Conservation (phyloP, 2,888 invertebrate genomes). For the Oscheius onirici region DNA sequence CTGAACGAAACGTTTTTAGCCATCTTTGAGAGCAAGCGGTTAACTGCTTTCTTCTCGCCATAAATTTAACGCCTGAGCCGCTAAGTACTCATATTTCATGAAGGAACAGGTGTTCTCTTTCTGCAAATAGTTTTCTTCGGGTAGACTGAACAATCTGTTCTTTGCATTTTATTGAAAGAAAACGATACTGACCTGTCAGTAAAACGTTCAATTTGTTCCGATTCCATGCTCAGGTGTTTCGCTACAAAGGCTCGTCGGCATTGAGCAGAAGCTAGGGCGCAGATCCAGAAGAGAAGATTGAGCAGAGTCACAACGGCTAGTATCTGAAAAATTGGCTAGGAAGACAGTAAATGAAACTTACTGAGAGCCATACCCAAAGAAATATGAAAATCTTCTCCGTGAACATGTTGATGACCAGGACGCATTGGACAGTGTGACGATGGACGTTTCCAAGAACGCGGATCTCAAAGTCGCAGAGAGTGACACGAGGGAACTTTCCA, state of each 20-base stretch:
- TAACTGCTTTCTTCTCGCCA: neutral
- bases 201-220: constrained; percentile 47
- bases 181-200: constrained; percentile 32
- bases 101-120: neutral
- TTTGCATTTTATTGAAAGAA: too few species aligned
- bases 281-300: constrained; percentile 70
- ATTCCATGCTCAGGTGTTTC: constrained; percentile 55
- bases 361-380: constrained; percentile 71
- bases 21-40: neutral
- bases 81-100: constrained; percentile 24
- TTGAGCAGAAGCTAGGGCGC: constrained; percentile 58
- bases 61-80: constrained; percentile 21
- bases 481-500: constrained; percentile 73
- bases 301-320: constrained; percentile 64
- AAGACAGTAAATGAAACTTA: neutral
- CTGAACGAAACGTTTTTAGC: constrained; percentile 29
- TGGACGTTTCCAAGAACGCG: constrained; percentile 72
- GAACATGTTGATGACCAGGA: constrained; percentile 71
- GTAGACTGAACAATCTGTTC: too few species aligned
- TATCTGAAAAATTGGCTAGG: constrained; percentile 41
- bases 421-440: constrained; percentile 68
- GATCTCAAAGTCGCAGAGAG: constrained; percentile 72
- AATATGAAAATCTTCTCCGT: constrained; percentile 72
- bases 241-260: constrained; percentile 57
- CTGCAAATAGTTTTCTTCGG: too few species aligned